A percentile compares a stretch with the other conserved stretches of the same genome.
phyloP scores from a whole-genome alignment of 2,888 invertebrate species.

The Sympetrum striolatum region DNA sequence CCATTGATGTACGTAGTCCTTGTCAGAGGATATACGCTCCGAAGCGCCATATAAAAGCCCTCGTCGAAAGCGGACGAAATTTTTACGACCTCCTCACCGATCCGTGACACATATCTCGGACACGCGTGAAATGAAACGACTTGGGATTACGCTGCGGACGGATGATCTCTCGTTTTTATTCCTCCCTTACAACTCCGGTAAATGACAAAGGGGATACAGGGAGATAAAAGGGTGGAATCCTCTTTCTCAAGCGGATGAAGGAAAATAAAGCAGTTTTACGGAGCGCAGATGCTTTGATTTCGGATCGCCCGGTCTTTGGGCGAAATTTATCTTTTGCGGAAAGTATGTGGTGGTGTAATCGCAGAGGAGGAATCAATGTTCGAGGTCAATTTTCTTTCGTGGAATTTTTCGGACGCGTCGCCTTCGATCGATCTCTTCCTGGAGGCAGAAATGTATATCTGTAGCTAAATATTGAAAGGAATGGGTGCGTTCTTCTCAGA shows the following conservation, averaged over 20 bases:
- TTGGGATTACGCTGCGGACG: neutral
- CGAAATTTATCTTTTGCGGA: neutral
- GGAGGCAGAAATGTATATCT: too few relatives aligned
- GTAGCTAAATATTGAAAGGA: too few relatives aligned
- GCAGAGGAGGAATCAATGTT: neutral
- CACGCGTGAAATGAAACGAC: neutral
- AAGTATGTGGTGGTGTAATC: too few relatives aligned
- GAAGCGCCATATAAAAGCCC: neutral
- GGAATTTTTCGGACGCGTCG: too few relatives aligned
- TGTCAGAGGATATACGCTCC: neutral
- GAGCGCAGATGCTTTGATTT: neutral
- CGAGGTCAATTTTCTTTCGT: neutral
- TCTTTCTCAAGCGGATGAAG: neutral
- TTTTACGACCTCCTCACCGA: neutral
- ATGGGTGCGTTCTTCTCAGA: too few relatives aligned
- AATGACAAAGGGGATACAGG: neutral
- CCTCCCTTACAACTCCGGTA: neutral
- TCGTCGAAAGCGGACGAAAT: neutral
- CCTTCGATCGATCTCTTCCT: too few relatives aligned
- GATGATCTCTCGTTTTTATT: neutral
- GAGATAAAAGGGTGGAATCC: neutral
- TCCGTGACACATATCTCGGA: neutral
- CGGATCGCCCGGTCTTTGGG: neutral
- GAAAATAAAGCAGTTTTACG: neutral
- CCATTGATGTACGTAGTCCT: too few relatives aligned